These are phyloP conservation scores for Cyphomyrus discorhynchus DNA, from an alignment of 2,113 vertebrate genomes.

Conservation along the genomic window DNA sequence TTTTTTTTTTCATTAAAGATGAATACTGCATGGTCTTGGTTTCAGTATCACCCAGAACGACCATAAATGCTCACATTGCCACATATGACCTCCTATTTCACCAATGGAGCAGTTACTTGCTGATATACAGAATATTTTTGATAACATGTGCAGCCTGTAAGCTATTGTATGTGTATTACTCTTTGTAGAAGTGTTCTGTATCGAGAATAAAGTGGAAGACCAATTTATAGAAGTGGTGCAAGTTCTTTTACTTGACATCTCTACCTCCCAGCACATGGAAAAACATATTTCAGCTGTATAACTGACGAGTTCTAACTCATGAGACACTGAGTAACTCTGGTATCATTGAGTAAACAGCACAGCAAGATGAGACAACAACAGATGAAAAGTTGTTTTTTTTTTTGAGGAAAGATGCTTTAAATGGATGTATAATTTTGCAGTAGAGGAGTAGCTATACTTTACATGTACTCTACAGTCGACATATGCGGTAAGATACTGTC, in stretches of 20 bases:
- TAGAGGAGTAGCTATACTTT: neutral
- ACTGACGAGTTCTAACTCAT: neutral
- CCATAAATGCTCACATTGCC: neutral
- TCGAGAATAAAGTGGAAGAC: neutral
- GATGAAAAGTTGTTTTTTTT: neutral
- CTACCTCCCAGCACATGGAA: neutral
- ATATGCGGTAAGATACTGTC: neutral
- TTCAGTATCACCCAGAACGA: neutral
- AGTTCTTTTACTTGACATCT: neutral
- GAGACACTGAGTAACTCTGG: neutral
- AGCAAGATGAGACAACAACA: neutral
- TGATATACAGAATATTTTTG: neutral
- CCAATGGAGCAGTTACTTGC: neutral
- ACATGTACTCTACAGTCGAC: neutral
- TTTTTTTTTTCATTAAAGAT: neutral
- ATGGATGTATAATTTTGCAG: neutral
- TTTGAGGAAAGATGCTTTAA: neutral
- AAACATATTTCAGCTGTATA: neutral
- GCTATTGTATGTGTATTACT: neutral
- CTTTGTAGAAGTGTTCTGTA: neutral
- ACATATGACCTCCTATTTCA: neutral
- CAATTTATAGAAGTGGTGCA: neutral
- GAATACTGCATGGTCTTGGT: neutral
- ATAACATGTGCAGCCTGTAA: constrained; percentile 6
- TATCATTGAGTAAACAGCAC: neutral